These are phyloP conservation scores for Cepphus grylle DNA, from an alignment of 2,113 vertebrate species.

Conservation along the genomic window DNA sequence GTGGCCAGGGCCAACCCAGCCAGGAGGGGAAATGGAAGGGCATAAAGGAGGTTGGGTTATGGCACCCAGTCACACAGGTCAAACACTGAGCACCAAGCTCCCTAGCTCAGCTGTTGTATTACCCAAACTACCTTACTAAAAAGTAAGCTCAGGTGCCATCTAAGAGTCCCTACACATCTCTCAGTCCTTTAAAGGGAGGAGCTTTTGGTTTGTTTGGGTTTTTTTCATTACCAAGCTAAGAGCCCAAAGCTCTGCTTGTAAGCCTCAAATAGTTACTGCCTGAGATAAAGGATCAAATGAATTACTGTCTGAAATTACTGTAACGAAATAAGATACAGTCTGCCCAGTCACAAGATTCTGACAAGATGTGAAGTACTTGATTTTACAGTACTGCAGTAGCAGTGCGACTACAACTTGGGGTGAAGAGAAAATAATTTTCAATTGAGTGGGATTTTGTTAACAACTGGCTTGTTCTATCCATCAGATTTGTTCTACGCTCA, in stretches of 20 bases:
- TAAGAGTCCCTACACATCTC: background rate
- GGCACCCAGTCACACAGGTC: background rate
- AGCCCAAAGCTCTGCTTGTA: background rate
- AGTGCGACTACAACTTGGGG: background rate
- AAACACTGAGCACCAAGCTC: background rate
- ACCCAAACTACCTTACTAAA: background rate
- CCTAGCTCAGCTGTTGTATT: background rate
- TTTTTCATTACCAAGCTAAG: background rate
- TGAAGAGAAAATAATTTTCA: background rate
- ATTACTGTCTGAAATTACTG: constrained; percentile 33
- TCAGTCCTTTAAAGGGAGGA: background rate
- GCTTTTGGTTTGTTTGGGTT: background rate
- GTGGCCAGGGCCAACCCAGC: background rate
- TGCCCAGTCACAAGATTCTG: constrained; percentile 12
- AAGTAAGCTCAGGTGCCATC: background rate
- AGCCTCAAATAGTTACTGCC: constrained; percentile 17
- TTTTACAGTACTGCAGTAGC: background rate
- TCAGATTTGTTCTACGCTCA: background rate
- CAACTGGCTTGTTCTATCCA: background rate
- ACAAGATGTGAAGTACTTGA: background rate
- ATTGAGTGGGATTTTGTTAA: background rate
- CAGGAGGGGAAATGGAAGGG: background rate
- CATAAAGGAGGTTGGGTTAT: background rate
- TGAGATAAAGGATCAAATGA: constrained; percentile 25
- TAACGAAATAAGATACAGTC: constrained; percentile 7